phyloP scores from a whole-genome alignment of 2,797 vertebrate genomes.

The Myioborus miniatus region DNA sequence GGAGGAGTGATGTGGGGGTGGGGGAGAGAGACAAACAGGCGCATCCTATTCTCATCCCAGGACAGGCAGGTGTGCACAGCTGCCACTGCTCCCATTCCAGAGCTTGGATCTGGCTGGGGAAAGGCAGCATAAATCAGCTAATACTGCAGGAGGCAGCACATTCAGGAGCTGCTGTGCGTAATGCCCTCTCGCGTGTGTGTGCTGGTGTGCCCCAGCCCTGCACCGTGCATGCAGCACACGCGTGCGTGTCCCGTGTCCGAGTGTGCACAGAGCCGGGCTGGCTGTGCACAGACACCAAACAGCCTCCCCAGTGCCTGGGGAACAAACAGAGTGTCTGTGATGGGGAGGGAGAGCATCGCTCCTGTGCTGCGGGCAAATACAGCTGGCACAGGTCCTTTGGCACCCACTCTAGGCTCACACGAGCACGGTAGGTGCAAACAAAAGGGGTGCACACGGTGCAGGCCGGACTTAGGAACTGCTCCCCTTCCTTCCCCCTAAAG shows the following conservation, averaged over 20 bases:
- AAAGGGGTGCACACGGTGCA: neutral
- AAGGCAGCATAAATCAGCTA: slow-evolving; percentile 50
- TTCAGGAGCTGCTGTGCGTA: neutral
- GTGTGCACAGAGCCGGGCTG: neutral
- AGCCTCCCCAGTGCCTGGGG: neutral
- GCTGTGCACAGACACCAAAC: neutral
- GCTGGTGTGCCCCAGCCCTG: neutral
- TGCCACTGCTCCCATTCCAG: slow-evolving; percentile 33
- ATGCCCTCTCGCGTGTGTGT: neutral
- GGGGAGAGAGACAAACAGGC: slow-evolving; percentile 1
- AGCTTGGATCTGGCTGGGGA: slow-evolving; percentile 14
- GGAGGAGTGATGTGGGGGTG: neutral
- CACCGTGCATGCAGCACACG: neutral
- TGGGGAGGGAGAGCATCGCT: neutral
- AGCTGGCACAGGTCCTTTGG: neutral
- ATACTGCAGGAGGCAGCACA: slow-evolving; percentile 41
- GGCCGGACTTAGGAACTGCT: neutral
- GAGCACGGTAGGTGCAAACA: neutral
- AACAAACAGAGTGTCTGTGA: neutral
- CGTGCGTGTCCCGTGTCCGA: neutral
- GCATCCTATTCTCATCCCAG: slow-evolving; percentile 48
- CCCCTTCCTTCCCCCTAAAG: neutral
- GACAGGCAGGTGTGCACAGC: slow-evolving; percentile 32
- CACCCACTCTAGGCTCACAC: neutral
- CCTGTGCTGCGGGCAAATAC: neutral